A percentile compares a stretch with the other conserved stretches of the same genome.
phyloP scores from a whole-genome alignment of 2,888 invertebrate species.

The Pristionchus exspectatus region DNA sequence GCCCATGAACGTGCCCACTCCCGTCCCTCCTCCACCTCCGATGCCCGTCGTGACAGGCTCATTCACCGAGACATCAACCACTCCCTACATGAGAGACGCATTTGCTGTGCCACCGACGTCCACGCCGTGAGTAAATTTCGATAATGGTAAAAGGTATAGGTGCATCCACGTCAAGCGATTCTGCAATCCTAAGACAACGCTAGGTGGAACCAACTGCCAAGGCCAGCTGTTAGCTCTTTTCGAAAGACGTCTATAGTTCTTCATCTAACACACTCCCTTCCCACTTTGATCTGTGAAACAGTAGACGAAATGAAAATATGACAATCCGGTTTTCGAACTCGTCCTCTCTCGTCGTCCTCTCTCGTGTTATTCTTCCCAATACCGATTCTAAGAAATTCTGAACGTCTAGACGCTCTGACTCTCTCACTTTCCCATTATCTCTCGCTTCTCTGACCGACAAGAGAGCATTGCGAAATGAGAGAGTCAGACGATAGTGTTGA shows the following conservation, averaged over 20 bases:
- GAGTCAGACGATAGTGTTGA: no score
- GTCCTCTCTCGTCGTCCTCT: no score
- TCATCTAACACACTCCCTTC: no score
- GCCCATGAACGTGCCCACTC: background rate
- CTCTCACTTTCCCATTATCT: no score
- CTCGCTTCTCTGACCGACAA: no score
- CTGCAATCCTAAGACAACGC: background rate
- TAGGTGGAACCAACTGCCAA: background rate
- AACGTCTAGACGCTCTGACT: no score
- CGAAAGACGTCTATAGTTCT: background rate
- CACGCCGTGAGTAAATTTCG: background rate
- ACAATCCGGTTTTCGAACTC: background rate
- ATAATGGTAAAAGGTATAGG: background rate
- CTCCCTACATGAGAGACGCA: background rate
- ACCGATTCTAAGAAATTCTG: no score
- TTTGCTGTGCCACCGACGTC: slow-evolving; percentile 14
- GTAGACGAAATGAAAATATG: background rate
- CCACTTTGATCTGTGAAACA: background rate
- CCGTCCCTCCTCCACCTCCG: slow-evolving; percentile 44
- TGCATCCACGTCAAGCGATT: background rate
- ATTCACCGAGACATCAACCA: background rate
- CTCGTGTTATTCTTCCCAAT: no score
- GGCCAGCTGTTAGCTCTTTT: background rate
- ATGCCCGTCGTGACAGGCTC: slow-evolving; percentile 20
- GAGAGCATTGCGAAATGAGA: no score